These are phyloP conservation scores for Platyrinchus mystaceus DNA, from an alignment of 2,797 vertebrate species.

Conservation along the genomic window DNA sequence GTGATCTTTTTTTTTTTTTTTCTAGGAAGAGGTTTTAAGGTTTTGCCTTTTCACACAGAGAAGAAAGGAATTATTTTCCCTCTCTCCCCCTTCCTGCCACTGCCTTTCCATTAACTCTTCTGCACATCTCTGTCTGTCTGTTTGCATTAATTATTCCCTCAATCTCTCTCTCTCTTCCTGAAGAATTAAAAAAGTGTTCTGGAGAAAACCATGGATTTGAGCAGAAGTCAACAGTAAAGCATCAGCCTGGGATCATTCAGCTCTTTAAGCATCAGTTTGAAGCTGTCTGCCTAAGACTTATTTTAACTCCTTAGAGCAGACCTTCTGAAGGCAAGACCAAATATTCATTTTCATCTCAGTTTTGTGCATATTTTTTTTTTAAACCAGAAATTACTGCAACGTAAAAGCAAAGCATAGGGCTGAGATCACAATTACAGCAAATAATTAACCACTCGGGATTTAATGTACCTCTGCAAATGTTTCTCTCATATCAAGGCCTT, in stretches of 20 bases:
- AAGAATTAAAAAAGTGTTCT: neutral
- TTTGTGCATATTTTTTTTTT: neutral
- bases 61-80: neutral
- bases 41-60: neutral
- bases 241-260: neutral
- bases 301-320: constrained; percentile 9
- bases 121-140: neutral
- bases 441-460: neutral
- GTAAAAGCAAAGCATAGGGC: neutral
- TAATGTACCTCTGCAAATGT: neutral
- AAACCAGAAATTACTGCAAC: neutral
- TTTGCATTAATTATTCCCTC: neutral
- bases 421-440: constrained; percentile 8
- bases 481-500: neutral
- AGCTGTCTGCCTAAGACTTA: neutral
- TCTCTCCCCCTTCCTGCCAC: neutral
- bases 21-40: neutral
- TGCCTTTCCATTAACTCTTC: neutral
- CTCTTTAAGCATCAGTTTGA: neutral
- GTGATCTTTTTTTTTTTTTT: neutral
- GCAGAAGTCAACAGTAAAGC: neutral
- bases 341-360: neutral
- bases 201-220: neutral
- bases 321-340: neutral
- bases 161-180: neutral